These are phyloP conservation scores for Montipora capricornis DNA, from an alignment of 64 coral and sea anemone species.

Conservation along the genomic window DNA sequence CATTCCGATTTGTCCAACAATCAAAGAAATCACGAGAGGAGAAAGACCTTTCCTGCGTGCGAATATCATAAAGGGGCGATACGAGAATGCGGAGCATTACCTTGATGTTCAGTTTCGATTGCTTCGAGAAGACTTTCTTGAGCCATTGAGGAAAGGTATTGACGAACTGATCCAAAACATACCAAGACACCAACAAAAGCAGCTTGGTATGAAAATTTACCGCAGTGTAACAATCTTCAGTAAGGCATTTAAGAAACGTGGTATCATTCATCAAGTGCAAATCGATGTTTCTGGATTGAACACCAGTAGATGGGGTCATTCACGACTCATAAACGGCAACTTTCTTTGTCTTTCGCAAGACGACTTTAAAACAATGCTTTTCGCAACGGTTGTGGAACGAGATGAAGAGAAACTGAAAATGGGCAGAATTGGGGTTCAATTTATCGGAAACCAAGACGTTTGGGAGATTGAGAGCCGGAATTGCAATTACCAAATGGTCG, in stretches of 20 bases:
- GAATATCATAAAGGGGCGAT: constrained; percentile 75
- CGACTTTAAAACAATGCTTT: constrained; percentile 76
- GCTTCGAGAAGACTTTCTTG: constrained; percentile 84
- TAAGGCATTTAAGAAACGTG: constrained; percentile 57
- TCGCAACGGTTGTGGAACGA: constrained; percentile 74
- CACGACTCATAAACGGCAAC: constrained; percentile 57
- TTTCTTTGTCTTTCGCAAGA: constrained; percentile 81
- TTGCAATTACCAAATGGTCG: constrained; percentile 34
- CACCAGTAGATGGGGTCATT: constrained; percentile 51
- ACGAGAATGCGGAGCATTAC: constrained; percentile 71
- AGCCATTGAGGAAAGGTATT: constrained; percentile 80
- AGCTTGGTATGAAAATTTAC: constrained; percentile 75
- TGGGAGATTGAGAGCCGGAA: constrained; percentile 42
- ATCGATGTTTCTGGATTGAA: constrained; percentile 72
- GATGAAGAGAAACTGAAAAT: constrained; percentile 23
- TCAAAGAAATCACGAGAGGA: constrained; percentile 52
- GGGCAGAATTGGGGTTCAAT: constrained; percentile 1
- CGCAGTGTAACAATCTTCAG: constrained; percentile 28
- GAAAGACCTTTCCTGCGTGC: constrained; percentile 65
- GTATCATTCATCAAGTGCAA: constrained; percentile 59
- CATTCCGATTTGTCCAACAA: constrained; percentile 75
- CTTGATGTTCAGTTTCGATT: constrained; percentile 88
- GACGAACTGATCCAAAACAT: constrained; percentile 44
- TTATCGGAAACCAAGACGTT: constrained; percentile 37
- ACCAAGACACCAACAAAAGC: constrained; percentile 56